Conservation (phyloP, 2,113 vertebrate genomes). For the Azemiops feae region DNA sequence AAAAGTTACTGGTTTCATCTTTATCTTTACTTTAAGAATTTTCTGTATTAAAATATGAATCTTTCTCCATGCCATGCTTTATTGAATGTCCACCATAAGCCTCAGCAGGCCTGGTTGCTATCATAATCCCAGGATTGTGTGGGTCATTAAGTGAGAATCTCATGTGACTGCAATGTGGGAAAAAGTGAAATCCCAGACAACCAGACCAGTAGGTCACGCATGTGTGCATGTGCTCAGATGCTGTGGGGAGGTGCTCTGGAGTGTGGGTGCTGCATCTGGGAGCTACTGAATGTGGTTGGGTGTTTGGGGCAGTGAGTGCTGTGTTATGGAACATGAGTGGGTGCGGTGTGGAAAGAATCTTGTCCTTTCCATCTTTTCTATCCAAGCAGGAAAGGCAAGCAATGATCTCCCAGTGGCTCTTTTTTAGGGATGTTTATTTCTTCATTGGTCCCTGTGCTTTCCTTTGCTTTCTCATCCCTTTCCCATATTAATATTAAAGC, state of each 20-base stretch:
- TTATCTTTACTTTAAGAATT: too few relatives aligned
- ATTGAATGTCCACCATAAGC: too few relatives aligned
- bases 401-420: not conserved
- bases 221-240: not conserved
- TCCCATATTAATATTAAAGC: not conserved
- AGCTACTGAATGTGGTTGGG: not conserved
- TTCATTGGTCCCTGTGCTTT: not conserved
- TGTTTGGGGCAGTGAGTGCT: not conserved
- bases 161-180: not conserved
- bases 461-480: not conserved
- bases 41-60: too few relatives aligned
- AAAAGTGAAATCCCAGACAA: not conserved
- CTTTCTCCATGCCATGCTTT: too few relatives aligned
- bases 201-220: not conserved
- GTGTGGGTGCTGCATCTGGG: not conserved
- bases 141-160: not conserved
- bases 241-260: not conserved
- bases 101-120: not conserved
- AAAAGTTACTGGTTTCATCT: too few relatives aligned
- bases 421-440: not conserved
- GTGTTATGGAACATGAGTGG: not conserved
- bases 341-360: not conserved
- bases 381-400: not conserved
- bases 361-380: not conserved
- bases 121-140: not conserved